phyloP scores from a whole-genome alignment of 2,888 invertebrate genomes.

The Cryptus viduatorius region DNA sequence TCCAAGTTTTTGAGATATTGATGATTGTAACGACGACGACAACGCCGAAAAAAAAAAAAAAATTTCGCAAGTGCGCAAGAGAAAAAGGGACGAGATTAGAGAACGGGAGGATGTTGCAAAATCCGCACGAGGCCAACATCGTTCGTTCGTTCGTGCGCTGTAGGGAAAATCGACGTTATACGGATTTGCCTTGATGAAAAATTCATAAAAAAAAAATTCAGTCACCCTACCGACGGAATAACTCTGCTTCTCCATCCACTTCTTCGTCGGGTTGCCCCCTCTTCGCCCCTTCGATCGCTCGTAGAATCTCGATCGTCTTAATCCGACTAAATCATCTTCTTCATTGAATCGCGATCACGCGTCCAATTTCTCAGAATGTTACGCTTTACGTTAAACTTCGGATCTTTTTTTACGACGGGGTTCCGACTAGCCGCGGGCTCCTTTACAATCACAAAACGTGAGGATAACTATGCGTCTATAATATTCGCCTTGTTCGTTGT shows the following conservation, averaged over 20 bases:
- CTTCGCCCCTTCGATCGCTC: background rate
- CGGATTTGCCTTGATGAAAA: constrained; percentile 65
- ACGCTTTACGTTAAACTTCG: background rate
- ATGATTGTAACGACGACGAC: constrained; percentile 58
- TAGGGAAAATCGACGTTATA: constrained; percentile 42
- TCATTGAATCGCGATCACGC: constrained; percentile 66
- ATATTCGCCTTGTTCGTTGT: constrained; percentile 13
- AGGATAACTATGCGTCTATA: constrained; percentile 17
- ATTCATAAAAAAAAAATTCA: constrained; percentile 57
- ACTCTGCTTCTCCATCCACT: constrained; percentile 23
- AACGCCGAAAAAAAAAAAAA: constrained; percentile 32
- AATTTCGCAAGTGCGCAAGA: constrained; percentile 8
- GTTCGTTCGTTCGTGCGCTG: constrained; percentile 24
- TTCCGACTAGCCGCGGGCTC: too few relatives aligned
- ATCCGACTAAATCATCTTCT: constrained; percentile 66
- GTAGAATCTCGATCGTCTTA: constrained; percentile 63
- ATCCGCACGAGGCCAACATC: constrained; percentile 41
- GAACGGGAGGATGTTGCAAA: constrained; percentile 44
- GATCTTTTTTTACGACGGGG: background rate
- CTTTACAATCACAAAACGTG: background rate
- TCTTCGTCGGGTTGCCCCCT: constrained; percentile 41
- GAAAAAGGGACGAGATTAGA: background rate
- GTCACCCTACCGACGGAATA: constrained; percentile 21
- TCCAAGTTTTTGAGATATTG: constrained; percentile 64
- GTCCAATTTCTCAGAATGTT: constrained; percentile 15